Percentiles rank a stretch among this genome's conserved stretches.
phyloP scores from a whole-genome alignment of 1,140 invertebrate genomes.

The Lanistes nyassanus region DNA sequence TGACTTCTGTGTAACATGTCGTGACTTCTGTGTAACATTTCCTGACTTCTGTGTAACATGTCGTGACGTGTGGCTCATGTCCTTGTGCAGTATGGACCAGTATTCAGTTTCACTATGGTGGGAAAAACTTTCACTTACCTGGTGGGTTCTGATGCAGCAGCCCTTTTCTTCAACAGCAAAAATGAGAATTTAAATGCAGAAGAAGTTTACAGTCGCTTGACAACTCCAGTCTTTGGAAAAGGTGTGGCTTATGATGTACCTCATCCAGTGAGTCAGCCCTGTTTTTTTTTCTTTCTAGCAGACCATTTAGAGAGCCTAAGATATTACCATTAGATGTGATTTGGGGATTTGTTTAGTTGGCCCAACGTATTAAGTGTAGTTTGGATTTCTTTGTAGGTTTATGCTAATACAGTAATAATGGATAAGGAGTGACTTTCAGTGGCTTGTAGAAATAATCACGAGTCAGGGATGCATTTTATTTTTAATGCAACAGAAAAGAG shows the following conservation, averaged over 20 bases:
- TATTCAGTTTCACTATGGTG: slow-evolving; percentile 62
- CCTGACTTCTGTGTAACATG: no score
- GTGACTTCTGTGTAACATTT: no score
- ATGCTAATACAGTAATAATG: no score
- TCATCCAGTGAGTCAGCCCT: slow-evolving; percentile 43
- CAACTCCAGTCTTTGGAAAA: slow-evolving; percentile 60
- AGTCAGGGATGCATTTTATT: no score
- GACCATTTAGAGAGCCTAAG: no score
- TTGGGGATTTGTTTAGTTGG: no score
- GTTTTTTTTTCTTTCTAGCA: not conserved
- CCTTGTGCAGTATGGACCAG: slow-evolving; percentile 61
- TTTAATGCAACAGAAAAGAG: no score
- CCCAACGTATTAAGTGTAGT: not conserved
- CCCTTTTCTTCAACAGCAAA: slow-evolving; percentile 59
- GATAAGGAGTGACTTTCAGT: no score
- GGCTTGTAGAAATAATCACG: no score
- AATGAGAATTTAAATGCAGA: slow-evolving; percentile 63
- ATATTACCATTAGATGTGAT: no score
- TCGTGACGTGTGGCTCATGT: no score
- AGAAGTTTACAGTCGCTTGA: slow-evolving; percentile 56
- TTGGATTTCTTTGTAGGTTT: not conserved
- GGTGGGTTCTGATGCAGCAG: slow-evolving; percentile 51
- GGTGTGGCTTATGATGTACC: slow-evolving; percentile 61
- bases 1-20: no score
- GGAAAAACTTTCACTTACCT: slow-evolving; percentile 62